Evolutionary conservation across 2,113 vertebrate genomes (phyloP), one percentile per base, ranked within the genome.

Genomic region (Poeciliopsis occidentalis): DNA sequence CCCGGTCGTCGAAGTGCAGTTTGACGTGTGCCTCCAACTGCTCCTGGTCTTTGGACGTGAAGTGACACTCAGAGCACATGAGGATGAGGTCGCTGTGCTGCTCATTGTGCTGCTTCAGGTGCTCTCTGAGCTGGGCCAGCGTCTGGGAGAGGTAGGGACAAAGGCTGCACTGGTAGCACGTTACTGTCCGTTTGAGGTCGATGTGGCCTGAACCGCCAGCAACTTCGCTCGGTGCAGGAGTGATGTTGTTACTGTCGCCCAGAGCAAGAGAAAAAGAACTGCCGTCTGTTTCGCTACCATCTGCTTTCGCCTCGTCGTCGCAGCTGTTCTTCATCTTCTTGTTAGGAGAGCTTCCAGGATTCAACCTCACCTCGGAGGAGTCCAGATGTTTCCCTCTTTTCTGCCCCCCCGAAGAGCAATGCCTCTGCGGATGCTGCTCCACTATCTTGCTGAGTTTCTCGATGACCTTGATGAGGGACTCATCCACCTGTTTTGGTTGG

Each of bases 371-470:
- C 22, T 82, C 67, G 27, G 67, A 69, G 0, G 75, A 57, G 31
- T 72, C 30, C 83, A 85, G 68, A 0, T 94, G 76, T 44, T 93
- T 90, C 4, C 92, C 85, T 61, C 97, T 95, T 79, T 98, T 98
- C 75, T 95, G 96, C 71, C 94, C 96, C 47, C 94, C 94, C n/a
- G 95, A 60, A 61, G 94, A 82, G 84, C 95, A 96, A 87, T 92
- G 95, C 34, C 95, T 88, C 85, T 90, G 95, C 1, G 96, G 96
- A 54, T 95, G 95, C 86, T 97, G 96, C 85, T 97, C 96, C 64
- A 99, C 97, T 39, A 99, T 99, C 91, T 96, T 97, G 91, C 96
- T 98, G 82, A 99, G 95, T 77, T 99, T 99, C 88, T 99, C 95
- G 32, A 99, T 99, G 75, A 99, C 97, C 12, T 97, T 96, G 83